A percentile compares a stretch with the other conserved stretches of the same genome.
These are phyloP conservation scores for Vireo griseus DNA, from an alignment of 2,797 vertebrate genomes.

Conservation along the genomic window DNA sequence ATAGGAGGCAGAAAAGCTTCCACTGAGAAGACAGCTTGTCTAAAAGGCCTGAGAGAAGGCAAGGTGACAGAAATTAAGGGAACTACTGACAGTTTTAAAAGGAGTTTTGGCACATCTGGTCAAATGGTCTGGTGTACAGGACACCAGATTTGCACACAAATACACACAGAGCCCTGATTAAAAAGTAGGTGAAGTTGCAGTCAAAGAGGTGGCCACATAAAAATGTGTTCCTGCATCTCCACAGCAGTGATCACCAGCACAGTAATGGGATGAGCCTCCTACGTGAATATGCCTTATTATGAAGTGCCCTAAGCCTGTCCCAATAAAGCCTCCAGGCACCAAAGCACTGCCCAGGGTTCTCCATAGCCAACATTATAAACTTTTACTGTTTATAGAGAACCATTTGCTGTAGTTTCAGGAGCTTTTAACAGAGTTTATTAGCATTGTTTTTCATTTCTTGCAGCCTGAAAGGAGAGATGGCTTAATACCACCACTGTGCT, in stretches of 20 bases:
- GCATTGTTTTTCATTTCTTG: slow-evolving; percentile 13
- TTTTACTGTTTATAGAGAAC: slow-evolving; percentile 32
- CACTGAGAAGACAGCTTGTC: not conserved
- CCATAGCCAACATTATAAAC: not conserved
- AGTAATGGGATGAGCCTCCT: not conserved
- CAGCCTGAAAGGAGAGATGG: not conserved
- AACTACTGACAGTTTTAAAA: not conserved
- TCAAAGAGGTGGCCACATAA: not conserved
- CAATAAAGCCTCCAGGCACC: not conserved
- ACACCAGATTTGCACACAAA: not conserved
- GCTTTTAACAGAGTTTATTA: slow-evolving; percentile 46
- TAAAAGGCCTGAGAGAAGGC: not conserved
- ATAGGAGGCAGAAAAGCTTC: not conserved
- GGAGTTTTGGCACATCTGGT: not conserved
- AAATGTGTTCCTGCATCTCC: not conserved
- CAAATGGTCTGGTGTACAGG: not conserved
- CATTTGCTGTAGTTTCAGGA: not conserved
- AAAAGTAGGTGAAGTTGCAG: not conserved
- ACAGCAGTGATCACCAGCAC: not conserved
- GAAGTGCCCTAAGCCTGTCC: not conserved
- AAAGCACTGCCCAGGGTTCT: not conserved
- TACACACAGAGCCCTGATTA: rapidly evolving
- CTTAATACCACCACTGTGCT: not conserved
- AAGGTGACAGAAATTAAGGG: not conserved
- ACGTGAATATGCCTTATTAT: not conserved